phyloP scores from a whole-genome alignment of 2,113 vertebrate genomes.

The Notiomystis cincta region DNA sequence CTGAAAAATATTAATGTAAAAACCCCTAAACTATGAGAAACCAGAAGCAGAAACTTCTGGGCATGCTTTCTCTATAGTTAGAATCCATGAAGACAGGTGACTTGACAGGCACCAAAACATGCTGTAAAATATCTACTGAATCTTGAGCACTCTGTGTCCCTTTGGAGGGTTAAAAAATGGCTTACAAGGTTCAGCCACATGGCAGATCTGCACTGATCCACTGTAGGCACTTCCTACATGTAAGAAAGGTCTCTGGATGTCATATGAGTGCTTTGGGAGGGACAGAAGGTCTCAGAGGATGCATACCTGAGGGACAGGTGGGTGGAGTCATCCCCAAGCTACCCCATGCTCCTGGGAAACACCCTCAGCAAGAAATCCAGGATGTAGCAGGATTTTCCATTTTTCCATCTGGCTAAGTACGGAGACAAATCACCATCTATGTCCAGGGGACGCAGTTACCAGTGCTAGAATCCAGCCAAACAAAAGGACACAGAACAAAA shows the following conservation, averaged over 20 bases:
- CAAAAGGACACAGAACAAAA: neutral
- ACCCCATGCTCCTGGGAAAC: neutral
- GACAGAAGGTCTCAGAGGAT: neutral
- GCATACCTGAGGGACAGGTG: neutral
- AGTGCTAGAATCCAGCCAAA: neutral
- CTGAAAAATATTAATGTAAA: neutral
- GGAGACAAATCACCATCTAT: neutral
- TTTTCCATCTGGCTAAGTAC: neutral
- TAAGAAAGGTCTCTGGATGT: neutral
- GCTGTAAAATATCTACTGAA: neutral
- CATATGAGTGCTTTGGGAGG: neutral
- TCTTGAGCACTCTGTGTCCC: neutral
- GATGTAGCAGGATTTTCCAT: neutral
- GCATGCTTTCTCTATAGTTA: neutral
- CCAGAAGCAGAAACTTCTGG: neutral
- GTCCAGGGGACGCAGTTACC: neutral
- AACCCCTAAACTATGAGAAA: neutral
- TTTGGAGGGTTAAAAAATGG: neutral
- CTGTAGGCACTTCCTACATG: too few relatives aligned
- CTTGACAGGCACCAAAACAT: fast-evolving
- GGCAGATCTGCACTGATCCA: neutral
- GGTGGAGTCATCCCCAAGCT: neutral
- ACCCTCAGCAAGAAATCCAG: neutral
- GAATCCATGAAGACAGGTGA: neutral
- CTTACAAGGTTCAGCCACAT: fast-evolving